phyloP scores from a whole-genome alignment of 1,140 invertebrate genomes.

The Choristoneura fumiferana region DNA sequence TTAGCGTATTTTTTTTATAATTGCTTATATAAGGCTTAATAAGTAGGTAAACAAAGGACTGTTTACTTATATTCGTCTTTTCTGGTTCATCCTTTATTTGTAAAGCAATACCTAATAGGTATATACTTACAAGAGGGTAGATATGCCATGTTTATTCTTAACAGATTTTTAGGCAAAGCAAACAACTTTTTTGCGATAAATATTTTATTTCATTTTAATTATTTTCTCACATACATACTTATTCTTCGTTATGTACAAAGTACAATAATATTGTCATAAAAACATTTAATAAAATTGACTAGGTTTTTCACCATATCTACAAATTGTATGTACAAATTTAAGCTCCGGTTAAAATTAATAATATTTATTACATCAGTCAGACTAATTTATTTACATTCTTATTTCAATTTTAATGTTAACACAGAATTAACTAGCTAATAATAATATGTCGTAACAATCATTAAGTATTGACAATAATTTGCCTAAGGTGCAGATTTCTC shows the following conservation, averaged over 20 bases:
- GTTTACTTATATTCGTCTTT: no score
- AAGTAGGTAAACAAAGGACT: no score
- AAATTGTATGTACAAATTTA: constrained; percentile 68
- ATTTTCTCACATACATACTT: constrained; percentile 56
- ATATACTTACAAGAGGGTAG: no score
- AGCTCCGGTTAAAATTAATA: constrained; percentile 55
- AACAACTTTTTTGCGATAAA: constrained; percentile 37
- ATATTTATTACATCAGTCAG: constrained; percentile 23
- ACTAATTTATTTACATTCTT: constrained; percentile 47
- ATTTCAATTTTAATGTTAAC: constrained; percentile 22
- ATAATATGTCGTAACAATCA: not conserved
- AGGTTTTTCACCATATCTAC: constrained; percentile 62
- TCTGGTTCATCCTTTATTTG: no score
- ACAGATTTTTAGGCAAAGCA: no score
- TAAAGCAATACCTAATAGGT: no score
- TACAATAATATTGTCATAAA: constrained; percentile 74
- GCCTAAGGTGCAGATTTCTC: no score
- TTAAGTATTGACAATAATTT: no score
- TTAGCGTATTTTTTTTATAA: no score
- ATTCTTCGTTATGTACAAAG: constrained; percentile 59
- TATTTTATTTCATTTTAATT: constrained; percentile 66
- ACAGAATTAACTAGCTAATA: constrained; percentile 23
- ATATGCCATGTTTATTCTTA: no score
- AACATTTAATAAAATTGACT: constrained; percentile 75
- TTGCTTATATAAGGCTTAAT: no score